Percentiles rank a stretch among this genome's conserved stretches.
Evolutionary conservation across 2,888 invertebrate genomes (phyloP).

Genomic region (Nebria salina): DNA sequence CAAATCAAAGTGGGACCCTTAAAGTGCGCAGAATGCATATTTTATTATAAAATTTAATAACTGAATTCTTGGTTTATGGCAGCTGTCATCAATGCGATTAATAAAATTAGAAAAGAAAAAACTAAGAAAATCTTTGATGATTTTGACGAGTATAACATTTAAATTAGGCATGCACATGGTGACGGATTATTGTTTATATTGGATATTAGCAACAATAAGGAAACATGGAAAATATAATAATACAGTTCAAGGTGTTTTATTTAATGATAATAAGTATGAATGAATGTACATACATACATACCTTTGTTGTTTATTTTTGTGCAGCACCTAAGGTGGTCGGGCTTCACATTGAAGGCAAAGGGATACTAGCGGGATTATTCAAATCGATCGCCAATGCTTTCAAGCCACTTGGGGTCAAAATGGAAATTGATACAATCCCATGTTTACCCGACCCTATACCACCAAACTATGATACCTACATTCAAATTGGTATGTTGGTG

Average conservation of each 20-base stretch:
- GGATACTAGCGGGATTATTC: constrained; percentile 74
- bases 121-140: constrained; percentile 65
- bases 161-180: constrained; percentile 79
- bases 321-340: constrained; percentile 65
- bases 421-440: constrained; percentile 69
- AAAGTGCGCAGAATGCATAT: background rate
- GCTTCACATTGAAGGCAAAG: constrained; percentile 72
- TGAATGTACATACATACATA: no score
- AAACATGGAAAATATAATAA: constrained; percentile 64
- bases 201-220: constrained; percentile 72
- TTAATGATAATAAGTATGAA: background rate
- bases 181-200: constrained; percentile 81
- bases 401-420: constrained; percentile 64
- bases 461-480: constrained; percentile 72
- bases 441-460: constrained; percentile 81
- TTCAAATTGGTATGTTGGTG: constrained; percentile 67
- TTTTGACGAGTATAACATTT: constrained; percentile 73
- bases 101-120: constrained; percentile 69
- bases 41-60: background rate
- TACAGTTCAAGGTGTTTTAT: constrained; percentile 60
- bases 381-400: constrained; percentile 70
- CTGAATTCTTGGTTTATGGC: constrained; percentile 40
- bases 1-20: no score
- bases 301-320: background rate
- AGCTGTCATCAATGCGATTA: constrained; percentile 70